Percentiles rank a stretch among this genome's conserved stretches.
Evolutionary conservation across 2,797 vertebrate genomes (phyloP).

Genomic region (Poliocrania exsul): DNA sequence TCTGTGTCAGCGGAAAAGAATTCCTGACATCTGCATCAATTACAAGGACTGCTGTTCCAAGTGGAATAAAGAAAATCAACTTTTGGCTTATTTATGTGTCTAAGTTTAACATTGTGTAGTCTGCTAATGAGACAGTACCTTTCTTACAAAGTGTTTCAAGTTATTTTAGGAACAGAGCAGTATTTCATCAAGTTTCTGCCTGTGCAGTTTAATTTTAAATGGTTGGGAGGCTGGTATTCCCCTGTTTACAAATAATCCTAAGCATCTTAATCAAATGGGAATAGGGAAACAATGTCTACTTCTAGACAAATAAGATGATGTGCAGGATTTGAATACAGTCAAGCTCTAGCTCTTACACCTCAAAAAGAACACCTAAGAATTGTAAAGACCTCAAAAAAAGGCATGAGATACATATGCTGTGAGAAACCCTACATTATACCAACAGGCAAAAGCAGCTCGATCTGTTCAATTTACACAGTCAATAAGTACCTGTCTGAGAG

Average conservation of each 20-base stretch:
- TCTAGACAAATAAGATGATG: not conserved
- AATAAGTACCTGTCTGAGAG: not conserved
- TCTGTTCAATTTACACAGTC: not conserved
- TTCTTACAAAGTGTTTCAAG: not conserved
- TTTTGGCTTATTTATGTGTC: not conserved
- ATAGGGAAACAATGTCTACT: not conserved
- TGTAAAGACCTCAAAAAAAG: not conserved
- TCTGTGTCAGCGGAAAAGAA: conserved; percentile 67
- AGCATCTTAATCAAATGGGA: not conserved
- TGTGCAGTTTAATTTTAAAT: not conserved
- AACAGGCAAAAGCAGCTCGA: not conserved
- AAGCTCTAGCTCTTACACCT: not conserved
- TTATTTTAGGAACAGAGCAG: not conserved
- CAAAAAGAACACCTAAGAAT: not conserved
- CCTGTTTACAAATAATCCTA: not conserved
- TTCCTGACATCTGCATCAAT: conserved; percentile 70
- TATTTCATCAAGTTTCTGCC: not conserved
- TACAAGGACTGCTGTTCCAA: conserved; percentile 17
- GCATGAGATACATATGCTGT: not conserved
- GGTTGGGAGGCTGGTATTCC: not conserved
- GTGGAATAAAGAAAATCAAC: conserved; percentile 5
- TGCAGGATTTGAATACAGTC: not conserved
- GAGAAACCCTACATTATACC: not conserved
- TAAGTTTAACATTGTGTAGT: not conserved
- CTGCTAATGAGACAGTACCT: not conserved